Base-by-base conservation (phyloP, 2,113 vertebrate genomes). In the Pelodiscus sinensis region DNA sequence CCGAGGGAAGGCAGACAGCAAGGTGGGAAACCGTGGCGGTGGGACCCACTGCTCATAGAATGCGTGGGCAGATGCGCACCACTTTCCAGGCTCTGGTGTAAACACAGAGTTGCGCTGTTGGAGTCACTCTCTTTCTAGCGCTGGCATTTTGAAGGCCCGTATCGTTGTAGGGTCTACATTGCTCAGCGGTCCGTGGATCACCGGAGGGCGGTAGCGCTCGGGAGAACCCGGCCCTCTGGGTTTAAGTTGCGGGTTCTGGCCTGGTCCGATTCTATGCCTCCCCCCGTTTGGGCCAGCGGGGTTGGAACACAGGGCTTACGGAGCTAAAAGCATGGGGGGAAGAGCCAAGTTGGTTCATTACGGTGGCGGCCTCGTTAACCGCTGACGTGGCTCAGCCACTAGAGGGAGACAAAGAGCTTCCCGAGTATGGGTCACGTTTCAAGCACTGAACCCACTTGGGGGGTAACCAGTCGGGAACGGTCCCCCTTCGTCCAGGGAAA, bases 391-490 rank as follows among this genome's bases (percentile, higher is more conserved):
- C 24, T 21, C n/a, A 24, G 79, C 60, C 94, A 84, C 80, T 84
- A 93, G 94, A n/a, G 86, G 95, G 95, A 91, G 92, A 89, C 93
- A 93, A 2, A 83, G 54, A 35, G 91, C 86, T 1, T 2, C 11
- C 18, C 22, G 6, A 73, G 35, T 44, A 35, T 22, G 35, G 71
- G 71, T 38, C 22, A 44, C 11, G 3, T 75, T 75, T 44, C 38
- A 21, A 19, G 50, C 21, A 31, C 10, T 14, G 6, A 8, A 21
- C 51, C 78, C 51, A 24, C 10, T 54, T 54, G 19, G 38, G n/a
- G 10, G 38, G 31, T 14, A 1, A 12, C 38, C 71, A 50, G 38
- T 10, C 13, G 35, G 71, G 38, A 75, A 75, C 24, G 13, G 12
- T 25, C 35, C 6, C 38, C 65, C 65, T 7, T 44, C 38, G 21